Evolutionary conservation across 1,140 invertebrate genomes (phyloP).

Genomic region (Philotrypesis tridentata): DNA sequence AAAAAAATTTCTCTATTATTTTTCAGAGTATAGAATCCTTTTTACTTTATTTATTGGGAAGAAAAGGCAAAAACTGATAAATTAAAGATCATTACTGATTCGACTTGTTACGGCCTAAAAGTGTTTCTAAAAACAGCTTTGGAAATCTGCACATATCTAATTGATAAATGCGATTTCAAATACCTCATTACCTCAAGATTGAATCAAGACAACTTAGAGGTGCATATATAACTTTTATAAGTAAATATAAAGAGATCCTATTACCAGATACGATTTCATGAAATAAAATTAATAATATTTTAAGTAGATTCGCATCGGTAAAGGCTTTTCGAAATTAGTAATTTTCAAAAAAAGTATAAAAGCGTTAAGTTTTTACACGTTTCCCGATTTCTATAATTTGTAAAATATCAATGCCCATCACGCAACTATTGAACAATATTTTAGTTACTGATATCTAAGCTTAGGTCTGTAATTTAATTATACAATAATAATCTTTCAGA

Average conservation of each 20-base stretch:
- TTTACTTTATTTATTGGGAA: constrained; percentile 8
- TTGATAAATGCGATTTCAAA: constrained; percentile 18
- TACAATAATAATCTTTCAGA: neutral
- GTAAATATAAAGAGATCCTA: too few relatives aligned
- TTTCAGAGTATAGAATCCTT: constrained; percentile 6
- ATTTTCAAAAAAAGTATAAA: too few relatives aligned
- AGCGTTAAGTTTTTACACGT: too few relatives aligned
- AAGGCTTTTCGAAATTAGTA: too few relatives aligned
- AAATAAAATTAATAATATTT: neutral
- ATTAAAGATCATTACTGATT: neutral
- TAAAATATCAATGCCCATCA: too few relatives aligned
- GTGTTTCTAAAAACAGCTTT: constrained; percentile 31
- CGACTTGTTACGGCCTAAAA: constrained; percentile 4
- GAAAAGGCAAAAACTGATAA: neutral
- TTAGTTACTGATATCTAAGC: neutral
- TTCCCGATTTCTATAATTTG: too few relatives aligned
- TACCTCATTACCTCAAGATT: constrained; percentile 40
- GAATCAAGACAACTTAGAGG: constrained; percentile 40
- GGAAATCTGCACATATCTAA: constrained; percentile 38
- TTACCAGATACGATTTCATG: neutral
- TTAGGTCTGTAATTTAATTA: neutral
- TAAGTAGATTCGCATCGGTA: neutral
- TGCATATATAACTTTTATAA: neutral
- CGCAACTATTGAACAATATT: too few relatives aligned
- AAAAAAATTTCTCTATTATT: too few relatives aligned